A percentile compares a stretch with the other conserved stretches of the same genome.
These are phyloP conservation scores for Cassiopea andromeda DNA, from an alignment of 30 jellyfish, hydroid and myxozoan species.

Conservation along the genomic window DNA sequence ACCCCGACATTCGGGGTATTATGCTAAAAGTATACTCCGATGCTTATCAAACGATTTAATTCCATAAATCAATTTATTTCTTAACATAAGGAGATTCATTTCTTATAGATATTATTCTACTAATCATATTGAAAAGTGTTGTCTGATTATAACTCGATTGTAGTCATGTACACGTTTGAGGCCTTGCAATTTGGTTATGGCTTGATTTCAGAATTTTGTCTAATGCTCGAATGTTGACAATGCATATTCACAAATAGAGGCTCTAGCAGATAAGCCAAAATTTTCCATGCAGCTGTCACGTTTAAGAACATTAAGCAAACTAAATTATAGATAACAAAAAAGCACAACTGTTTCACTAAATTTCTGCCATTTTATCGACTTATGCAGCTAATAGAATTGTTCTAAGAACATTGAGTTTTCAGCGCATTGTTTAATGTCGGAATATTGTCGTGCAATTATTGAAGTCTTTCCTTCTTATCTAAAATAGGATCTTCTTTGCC, in stretches of 20 bases:
- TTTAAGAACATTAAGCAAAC: conserved; percentile 47
- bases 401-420: conserved; percentile 7
- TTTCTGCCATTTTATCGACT: conserved; percentile 14
- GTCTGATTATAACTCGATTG: conserved; percentile 22
- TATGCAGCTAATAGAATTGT: conserved; percentile 1
- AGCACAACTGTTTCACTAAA: conserved; percentile 38
- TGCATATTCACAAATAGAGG: not conserved
- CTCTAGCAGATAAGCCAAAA: conserved; percentile 15
- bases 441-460: not conserved
- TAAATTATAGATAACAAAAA: conserved; percentile 41
- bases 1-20: not conserved
- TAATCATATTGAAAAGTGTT: conserved; percentile 17
- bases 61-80: conserved; percentile 7
- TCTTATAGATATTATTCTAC: not conserved
- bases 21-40: not conserved
- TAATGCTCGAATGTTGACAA: not conserved
- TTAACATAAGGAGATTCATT: not conserved
- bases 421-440: not conserved
- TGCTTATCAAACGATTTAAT: not conserved
- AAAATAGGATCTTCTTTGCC: not conserved
- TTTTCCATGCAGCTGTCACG: conserved; percentile 50
- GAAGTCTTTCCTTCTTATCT: conserved; percentile 4
- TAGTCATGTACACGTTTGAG: not conserved
- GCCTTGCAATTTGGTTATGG: conserved; percentile 17
- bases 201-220: conserved; percentile 3